These are phyloP conservation scores for Ligdia adustata DNA, from an alignment of 2,888 invertebrate genomes.

Conservation along the genomic window DNA sequence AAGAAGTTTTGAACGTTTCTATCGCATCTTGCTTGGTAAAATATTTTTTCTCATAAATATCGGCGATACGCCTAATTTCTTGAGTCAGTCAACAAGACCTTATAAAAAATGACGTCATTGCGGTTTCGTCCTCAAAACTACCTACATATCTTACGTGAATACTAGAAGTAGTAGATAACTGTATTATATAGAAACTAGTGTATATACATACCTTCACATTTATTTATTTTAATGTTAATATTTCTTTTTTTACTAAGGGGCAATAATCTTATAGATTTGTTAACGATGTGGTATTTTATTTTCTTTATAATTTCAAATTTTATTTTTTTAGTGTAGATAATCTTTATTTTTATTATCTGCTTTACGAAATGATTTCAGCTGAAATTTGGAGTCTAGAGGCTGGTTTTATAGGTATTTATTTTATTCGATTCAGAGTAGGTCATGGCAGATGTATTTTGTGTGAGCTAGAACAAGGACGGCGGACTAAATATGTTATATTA, in stretches of 20 bases:
- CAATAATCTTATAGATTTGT: conserved; percentile 73
- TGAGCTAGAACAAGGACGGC: too few relatives aligned
- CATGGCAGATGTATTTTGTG: too few relatives aligned
- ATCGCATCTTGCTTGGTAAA: too few relatives aligned
- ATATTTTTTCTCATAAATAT: too few relatives aligned
- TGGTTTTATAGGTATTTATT: neutral
- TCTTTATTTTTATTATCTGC: conserved; percentile 15
- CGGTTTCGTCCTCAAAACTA: too few relatives aligned
- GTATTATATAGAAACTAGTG: conserved; percentile 80
- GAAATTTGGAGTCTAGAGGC: conserved; percentile 17
- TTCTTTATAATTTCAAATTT: conserved; percentile 59
- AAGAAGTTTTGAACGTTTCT: too few relatives aligned
- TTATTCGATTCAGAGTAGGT: too few relatives aligned
- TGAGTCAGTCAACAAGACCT: too few relatives aligned
- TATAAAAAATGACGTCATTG: too few relatives aligned
- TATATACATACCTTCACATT: conserved; percentile 55
- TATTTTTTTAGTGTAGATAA: conserved; percentile 47
- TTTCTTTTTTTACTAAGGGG: conserved; percentile 54
- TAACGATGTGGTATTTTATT: conserved; percentile 68
- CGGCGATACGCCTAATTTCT: too few relatives aligned
- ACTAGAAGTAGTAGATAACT: conserved; percentile 66
- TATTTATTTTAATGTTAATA: conserved; percentile 38
- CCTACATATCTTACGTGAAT: conserved; percentile 79
- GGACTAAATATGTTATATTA: too few relatives aligned
- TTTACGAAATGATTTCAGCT: conserved; percentile 17